Evolutionary conservation across 1,140 invertebrate species (phyloP).

Genomic region (Teleogryllus occipitalis): DNA sequence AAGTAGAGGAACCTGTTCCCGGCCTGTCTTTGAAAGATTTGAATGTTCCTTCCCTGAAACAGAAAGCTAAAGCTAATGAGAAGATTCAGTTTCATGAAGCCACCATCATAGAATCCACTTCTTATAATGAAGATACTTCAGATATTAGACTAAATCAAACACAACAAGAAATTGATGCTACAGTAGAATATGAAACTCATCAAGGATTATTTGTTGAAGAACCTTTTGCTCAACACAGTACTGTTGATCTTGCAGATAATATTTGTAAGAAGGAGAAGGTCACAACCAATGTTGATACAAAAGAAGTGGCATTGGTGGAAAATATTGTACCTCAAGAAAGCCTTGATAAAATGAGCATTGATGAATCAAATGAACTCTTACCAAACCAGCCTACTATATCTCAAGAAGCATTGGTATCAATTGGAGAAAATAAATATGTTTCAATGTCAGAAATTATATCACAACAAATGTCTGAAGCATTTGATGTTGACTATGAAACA

Average conservation of each 20-base stretch:
- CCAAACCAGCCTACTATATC: too few relatives aligned
- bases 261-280: background rate
- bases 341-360: too few relatives aligned
- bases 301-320: background rate
- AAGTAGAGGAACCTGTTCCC: constrained; percentile 16
- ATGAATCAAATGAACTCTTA: too few relatives aligned
- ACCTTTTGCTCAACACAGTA: background rate
- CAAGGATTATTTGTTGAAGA: constrained; percentile 12
- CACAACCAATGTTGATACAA: background rate
- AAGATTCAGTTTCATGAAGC: background rate
- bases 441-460: constrained; percentile 23
- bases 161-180: background rate
- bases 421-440: constrained; percentile 21
- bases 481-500: constrained; percentile 5
- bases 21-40: constrained; percentile 20
- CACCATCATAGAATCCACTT: background rate
- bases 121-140: constrained; percentile 6
- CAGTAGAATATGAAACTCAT: constrained; percentile 9
- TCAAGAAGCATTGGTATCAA: constrained; percentile 17
- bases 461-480: constrained; percentile 23
- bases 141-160: background rate
- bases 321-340: background rate
- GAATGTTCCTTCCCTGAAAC: constrained; percentile 10
- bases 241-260: background rate
- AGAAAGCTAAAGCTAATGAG: constrained; percentile 11